Evolutionary conservation across 1,140 invertebrate species (phyloP), one percentile per base, ranked within the genome.

Genomic region (Drosophila oshimai): DNA sequence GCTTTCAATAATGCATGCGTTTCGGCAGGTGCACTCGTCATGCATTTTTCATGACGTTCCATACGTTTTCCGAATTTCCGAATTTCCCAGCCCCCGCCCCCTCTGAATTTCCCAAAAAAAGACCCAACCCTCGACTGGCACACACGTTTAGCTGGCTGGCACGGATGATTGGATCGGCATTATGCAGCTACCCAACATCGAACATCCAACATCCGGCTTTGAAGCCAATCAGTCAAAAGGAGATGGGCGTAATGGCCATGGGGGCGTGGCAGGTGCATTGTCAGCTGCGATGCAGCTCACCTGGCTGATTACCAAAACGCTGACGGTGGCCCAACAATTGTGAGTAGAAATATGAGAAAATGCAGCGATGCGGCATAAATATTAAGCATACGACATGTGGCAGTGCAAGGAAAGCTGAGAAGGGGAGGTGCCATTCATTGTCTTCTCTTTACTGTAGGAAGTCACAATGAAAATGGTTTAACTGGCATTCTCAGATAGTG

Each of bases 21-120:
- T 62, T 7, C 13, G 22, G 15, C 61, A 68, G 64, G 29, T 68
- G 34, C 33, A 39, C 18, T 12, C 17, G 15, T 26, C 50, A 71
- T 71, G 67, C 28, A 71, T 71, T 71, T 71, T 60, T 58, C 51
- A 60, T 71, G 37, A 71, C 26, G 47, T 17, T n/a, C 37, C n/a
- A n/a, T 24, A 4, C 13, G 4, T 13, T 61, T 58, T n/a, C n/a
- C n/a, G n/a, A n/a, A n/a, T n/a, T 42, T 20, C 57, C n/a, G n/a
- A 6, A 42, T 7, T 18, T 18, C 29, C 24, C 6, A 1, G 5
- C 17, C 18, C 6, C 5, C 6, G 0, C 5, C 17, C 18, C 6
- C 5, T 4, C n/a, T 18, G 20, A 3, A n/a, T n/a, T 6, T 29
- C 18, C 26, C 58, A 6, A 15, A n/a, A n/a, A n/a, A n/a, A n/a